phyloP scores from a whole-genome alignment of 2,888 invertebrate genomes.

The Xestia c-nigrum region DNA sequence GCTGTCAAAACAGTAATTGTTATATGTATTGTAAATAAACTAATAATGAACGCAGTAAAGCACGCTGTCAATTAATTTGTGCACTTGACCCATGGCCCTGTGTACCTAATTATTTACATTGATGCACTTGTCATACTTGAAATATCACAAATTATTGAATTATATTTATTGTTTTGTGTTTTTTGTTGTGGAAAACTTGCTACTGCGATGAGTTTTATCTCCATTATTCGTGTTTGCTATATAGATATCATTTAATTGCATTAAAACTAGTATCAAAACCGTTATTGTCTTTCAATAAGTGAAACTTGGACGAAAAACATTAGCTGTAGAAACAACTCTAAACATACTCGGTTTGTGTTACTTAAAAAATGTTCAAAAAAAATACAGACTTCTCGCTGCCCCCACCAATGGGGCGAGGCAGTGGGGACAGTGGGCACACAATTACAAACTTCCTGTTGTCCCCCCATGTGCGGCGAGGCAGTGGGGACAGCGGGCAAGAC shows the following conservation, averaged over 20 bases:
- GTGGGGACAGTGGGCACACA: too few species aligned
- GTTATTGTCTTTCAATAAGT: background rate
- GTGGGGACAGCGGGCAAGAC: too few species aligned
- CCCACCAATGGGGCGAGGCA: too few species aligned
- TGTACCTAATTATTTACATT: conserved; percentile 7
- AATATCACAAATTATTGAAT: background rate
- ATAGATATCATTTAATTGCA: background rate
- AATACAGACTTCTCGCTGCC: too few species aligned
- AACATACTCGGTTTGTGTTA: background rate
- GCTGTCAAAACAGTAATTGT: too few species aligned
- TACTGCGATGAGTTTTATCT: conserved; percentile 29
- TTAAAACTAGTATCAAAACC: background rate
- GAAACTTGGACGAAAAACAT: background rate
- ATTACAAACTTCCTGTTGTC: too few species aligned
- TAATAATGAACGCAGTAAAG: background rate
- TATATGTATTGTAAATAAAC: conserved; percentile 16
- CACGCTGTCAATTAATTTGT: conserved; percentile 29
- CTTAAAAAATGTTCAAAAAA: background rate
- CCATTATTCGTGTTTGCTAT: background rate
- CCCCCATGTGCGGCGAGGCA: too few species aligned
- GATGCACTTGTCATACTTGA: conserved; percentile 36
- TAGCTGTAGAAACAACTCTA: background rate
- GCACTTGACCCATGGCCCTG: conserved; percentile 37
- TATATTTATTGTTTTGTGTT: background rate
- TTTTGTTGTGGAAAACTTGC: conserved; percentile 30